Evolutionary conservation across 1,140 invertebrate species (phyloP), one percentile per base, ranked within the genome.

Genomic region (Agrypnia vestita): DNA sequence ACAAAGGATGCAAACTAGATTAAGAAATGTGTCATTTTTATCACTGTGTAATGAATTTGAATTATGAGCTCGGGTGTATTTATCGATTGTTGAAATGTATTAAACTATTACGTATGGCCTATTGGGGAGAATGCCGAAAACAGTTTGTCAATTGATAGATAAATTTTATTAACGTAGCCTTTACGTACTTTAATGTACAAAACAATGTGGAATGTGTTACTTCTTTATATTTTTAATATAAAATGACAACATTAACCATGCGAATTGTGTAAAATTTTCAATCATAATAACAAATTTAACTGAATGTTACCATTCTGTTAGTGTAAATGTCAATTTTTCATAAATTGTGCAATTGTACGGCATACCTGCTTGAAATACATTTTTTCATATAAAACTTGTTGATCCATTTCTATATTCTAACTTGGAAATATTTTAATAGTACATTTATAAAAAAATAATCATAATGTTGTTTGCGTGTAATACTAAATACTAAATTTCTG

Each of bases 331-430:
- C 67, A 72, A 72, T 72, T 72, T 21, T 15, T 19, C 19, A 25
- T n/a, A 51, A 72, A 53, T 51, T 72, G 69, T 72, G 69, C 47
- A 72, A 72, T 72, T 72, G 43, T 72, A 72, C 25, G 11, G 11
- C 69, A 72, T 53, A 72, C 69, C 69, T 72, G 69, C 62, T 72
- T 72, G 4, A 25, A 35, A 49, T 72, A 21, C 21, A 51, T 53
- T 51, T 35, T 62, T 62, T 12, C 69, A n/a, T 13, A 19, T 44
- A 44, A 56, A 67, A 67, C 21, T 43, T 47, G 62, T 67, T 67
- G 21, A 44, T 67, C 35, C n/a, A 44, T 56, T 56, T 4, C 17
- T 56, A n/a, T 15, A 35, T 35, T 35, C 25, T 35, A 35, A 35
- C 25, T 56, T 17, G n/a, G n/a, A 56, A 56, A 56, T 56, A 8